Base-by-base conservation (phyloP, 2,113 vertebrate species). In the Turnix velox region DNA sequence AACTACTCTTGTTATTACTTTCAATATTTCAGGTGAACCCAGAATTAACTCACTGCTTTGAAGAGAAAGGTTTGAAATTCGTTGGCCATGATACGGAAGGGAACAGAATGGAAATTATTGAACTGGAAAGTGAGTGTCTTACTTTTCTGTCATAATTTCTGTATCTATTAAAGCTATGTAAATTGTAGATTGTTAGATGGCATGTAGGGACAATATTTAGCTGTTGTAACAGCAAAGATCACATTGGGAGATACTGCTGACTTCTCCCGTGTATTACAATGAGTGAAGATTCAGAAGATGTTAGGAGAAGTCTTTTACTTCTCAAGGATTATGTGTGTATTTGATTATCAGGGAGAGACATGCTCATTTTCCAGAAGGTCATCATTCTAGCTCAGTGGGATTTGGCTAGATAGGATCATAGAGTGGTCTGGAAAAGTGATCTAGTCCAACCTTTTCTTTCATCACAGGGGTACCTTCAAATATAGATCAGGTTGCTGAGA, bases 21-120 rank as follows among this genome's bases (percentile, higher is more conserved):
- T 85, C 61, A 55, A 74, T 48, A 65, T 95, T 96, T 79, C 88
- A 98, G 98, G 97, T 98, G 84, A 98, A 98, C 78, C 97, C 98
- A 46, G 96, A 97, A 51, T 42, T 98, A 79, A 96, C 94, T 92
- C 88, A 84, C 31, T 94, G 92, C 73, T 98, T 98, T 95, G 98
- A 98, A 96, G 94, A 98, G 76, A 97, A 97, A 78, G 97, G 97
- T 82, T 97, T 98, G 80, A 96, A 88, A 85, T 98, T 98, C 94
- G 97, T 98, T 89, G 98, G 97, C 73, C 97, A 96, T 77, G 97
- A 98, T 96, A 96, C 90, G 0, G 97, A 98, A 88, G 98, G 97
- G 35, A 96, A 97, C 79, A 97, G 98, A 81, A 98, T 98, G 98
- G 98, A 98, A 93, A 96, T 98, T 46, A 95, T 98, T 93, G 98